Percentiles rank a stretch among this genome's conserved stretches.
Evolutionary conservation across 1,140 invertebrate species (phyloP).

Genomic region (Pseudomyrmex gracilis): DNA sequence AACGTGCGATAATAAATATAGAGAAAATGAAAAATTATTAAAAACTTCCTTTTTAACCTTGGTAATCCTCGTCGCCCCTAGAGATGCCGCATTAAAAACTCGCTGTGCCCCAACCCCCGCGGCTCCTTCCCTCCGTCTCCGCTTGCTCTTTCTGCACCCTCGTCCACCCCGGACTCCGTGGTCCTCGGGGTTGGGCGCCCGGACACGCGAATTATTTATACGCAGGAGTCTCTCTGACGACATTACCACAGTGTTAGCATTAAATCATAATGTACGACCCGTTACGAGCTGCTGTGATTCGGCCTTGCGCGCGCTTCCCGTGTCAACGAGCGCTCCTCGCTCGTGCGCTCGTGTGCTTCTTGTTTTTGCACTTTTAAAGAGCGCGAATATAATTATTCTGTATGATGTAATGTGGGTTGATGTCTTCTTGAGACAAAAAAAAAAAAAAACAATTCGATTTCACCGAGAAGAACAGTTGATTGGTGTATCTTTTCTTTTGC

Average conservation of each 20-base stretch:
- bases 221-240: conserved; percentile 85
- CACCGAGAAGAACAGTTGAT: not conserved
- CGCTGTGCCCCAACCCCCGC: conserved; percentile 56
- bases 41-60: conserved; percentile 86
- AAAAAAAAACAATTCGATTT: not conserved
- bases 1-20: conserved; percentile 86
- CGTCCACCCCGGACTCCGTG: conserved; percentile 73
- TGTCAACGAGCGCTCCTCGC: conserved; percentile 58
- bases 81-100: conserved; percentile 85
- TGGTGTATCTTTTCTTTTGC: not conserved
- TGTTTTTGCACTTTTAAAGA: conserved; percentile 62
- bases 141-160: conserved; percentile 66
- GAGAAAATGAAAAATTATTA: conserved; percentile 87
- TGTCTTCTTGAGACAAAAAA: not conserved
- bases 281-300: conserved; percentile 82
- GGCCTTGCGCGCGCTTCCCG: conserved; percentile 76
- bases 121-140: conserved; percentile 69
- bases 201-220: conserved; percentile 86
- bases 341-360: conserved; percentile 43
- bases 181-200: conserved; percentile 84
- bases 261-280: conserved; percentile 86
- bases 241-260: conserved; percentile 86
- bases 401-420: conserved; percentile 31
- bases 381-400: conserved; percentile 52
- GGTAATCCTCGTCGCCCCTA: conserved; percentile 85